Evolutionary conservation across 2,797 vertebrate species (phyloP), one percentile per base, ranked within the genome.

Genomic region (Epinephelus coioides): DNA sequence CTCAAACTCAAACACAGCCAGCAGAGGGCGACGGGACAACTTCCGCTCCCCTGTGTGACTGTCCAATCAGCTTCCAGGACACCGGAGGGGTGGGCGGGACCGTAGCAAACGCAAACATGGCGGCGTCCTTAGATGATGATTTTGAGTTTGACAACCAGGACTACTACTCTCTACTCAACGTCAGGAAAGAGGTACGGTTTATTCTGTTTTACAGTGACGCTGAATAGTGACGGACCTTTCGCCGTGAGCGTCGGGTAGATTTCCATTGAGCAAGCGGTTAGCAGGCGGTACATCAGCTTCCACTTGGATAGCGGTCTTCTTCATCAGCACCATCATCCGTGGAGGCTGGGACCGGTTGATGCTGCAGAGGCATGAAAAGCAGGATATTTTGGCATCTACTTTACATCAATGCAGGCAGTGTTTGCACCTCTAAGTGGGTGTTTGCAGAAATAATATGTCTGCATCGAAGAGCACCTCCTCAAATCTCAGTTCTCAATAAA

Each of bases 141-240:
- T 88, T 90, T 60, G 97, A 97, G 90, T 93, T 92, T 80, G 97
- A 97, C 91, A 98, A 97, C 91, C 96, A 98, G 92, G 97, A 99
- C 92, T 98, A 97, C 88, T 99, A 99, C 91, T 96, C 97, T 84
- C 92, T 98, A 38, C 94, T 99, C 65, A 99, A 99, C 91, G 98
- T 98, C 93, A 96, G 98, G 89, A 95, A 96, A 84, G 97, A 98
- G 97, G 98, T 99, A 95, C 82, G 96, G 1, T n/a, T 69, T 14
- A 2, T 62, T 62, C 0, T 6, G 53, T 63, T 34, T 19, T n/a
- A 15, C 15, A 5, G 2, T 19, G 23, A 40, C 12, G 10, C 47
- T 13, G 11, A 62, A 38, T 1, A 8, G 13, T 1, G n/a, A 6
- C n/a, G 25, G 17, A 27, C 5, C 19, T 49, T 25, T 66, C 19